phyloP scores from a whole-genome alignment of 2,888 invertebrate species.

The Eupithecia subfuscata region DNA sequence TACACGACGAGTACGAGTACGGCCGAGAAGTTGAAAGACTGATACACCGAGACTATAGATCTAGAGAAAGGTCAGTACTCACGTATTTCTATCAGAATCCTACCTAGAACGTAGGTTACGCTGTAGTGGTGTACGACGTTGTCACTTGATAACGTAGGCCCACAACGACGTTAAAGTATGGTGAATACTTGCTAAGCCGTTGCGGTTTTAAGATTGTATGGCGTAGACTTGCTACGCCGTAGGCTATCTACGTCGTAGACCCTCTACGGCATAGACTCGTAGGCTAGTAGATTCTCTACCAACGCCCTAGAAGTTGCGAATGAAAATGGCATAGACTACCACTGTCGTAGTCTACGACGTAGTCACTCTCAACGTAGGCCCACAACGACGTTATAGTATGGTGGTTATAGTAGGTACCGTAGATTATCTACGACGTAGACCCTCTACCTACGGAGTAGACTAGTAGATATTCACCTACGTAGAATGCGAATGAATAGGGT shows the following conservation, averaged over 20 bases:
- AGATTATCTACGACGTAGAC: too few species aligned
- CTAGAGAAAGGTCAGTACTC: constrained; percentile 78
- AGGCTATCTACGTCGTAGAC: neutral
- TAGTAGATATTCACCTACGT: too few species aligned
- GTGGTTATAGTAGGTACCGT: too few species aligned
- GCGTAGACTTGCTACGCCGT: constrained; percentile 4
- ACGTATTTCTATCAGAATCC: neutral
- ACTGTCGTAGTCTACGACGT: too few species aligned
- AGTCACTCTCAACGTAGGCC: too few species aligned
- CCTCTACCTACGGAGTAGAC: too few species aligned
- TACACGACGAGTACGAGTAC: constrained; percentile 83
- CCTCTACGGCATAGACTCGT: neutral
- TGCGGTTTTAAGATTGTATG: neutral
- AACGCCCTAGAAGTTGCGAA: constrained; percentile 16
- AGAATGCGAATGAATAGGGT: neutral
- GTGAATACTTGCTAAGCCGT: neutral
- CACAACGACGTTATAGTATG: too few species aligned
- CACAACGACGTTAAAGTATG: neutral
- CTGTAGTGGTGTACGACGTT: neutral
- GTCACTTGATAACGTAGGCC: neutral
- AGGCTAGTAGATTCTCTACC: neutral
- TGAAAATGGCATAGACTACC: too few species aligned
- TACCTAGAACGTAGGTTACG: neutral
- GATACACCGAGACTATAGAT: constrained; percentile 84
- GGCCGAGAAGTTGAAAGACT: constrained; percentile 84